These are phyloP conservation scores for Corydoras sp. DNA, from an alignment of 2,113 vertebrate species.

Conservation along the genomic window DNA sequence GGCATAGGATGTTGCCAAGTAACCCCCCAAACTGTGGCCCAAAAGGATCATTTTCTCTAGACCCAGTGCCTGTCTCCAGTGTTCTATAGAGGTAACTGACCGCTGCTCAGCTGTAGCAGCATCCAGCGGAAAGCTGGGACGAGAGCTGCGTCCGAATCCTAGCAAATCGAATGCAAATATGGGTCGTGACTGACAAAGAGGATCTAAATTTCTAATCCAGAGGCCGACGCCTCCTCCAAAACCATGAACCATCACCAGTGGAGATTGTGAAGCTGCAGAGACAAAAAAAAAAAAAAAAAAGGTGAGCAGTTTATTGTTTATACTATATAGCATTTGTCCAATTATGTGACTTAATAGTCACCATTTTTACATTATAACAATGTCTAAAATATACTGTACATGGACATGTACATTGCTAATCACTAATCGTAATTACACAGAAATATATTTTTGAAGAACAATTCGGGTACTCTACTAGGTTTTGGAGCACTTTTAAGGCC, in stretches of 20 bases:
- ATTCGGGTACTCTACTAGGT: not conserved
- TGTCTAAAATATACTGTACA: no score
- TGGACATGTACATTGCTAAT: no score
- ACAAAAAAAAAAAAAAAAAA: not conserved
- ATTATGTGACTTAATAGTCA: no score
- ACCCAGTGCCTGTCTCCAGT: conserved; percentile 72
- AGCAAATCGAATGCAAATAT: conserved; percentile 79
- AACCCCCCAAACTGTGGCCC: conserved; percentile 76
- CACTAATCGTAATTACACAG: no score
- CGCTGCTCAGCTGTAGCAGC: conserved; percentile 74
- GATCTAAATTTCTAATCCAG: conserved; percentile 82
- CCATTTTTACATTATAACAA: no score
- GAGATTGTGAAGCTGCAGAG: conserved; percentile 62
- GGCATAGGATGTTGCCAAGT: conserved; percentile 74
- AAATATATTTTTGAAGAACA: no score
- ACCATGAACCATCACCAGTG: conserved; percentile 85
- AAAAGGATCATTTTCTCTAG: conserved; percentile 75
- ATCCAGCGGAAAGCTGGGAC: conserved; percentile 72
- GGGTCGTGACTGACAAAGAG: conserved; percentile 63
- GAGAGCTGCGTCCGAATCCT: conserved; percentile 82
- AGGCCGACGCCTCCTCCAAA: conserved; percentile 85
- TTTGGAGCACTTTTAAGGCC: conserved; percentile 10
- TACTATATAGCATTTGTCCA: no score
- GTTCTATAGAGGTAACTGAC: conserved; percentile 77
- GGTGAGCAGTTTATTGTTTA: no score